These are phyloP conservation scores for Ascidia mentula DNA, from an alignment of 23 tunicate species.

Conservation along the genomic window DNA sequence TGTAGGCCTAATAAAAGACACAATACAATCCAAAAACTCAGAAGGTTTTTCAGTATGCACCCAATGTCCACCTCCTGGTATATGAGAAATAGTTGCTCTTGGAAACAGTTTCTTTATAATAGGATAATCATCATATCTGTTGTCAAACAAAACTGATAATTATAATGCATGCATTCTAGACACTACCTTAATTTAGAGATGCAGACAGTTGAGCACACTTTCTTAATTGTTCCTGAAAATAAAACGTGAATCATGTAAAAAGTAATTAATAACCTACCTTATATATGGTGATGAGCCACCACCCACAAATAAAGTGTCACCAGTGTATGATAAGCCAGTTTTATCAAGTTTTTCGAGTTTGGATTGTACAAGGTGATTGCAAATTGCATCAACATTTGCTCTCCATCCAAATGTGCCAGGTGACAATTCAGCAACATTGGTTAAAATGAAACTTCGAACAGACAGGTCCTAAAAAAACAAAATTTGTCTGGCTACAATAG, in stretches of 20 bases:
- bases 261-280: slow-evolving; percentile 12
- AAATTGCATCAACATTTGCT: slow-evolving; percentile 40
- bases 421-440: slow-evolving; percentile 25
- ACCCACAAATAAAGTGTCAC: slow-evolving; percentile 38
- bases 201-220: background rate
- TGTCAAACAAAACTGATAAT: background rate
- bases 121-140: slow-evolving; percentile 40
- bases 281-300: slow-evolving; percentile 47
- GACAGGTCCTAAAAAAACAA: slow-evolving; percentile 14
- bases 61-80: slow-evolving; percentile 88
- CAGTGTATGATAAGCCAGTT: slow-evolving; percentile 18
- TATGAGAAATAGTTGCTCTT: slow-evolving; percentile 31
- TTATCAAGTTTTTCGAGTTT: background rate
- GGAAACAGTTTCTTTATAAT: slow-evolving; percentile 58
- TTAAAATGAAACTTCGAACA: slow-evolving; percentile 41
- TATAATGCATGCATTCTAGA: background rate
- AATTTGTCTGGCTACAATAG: no score
- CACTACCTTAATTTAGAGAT: background rate
- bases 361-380: slow-evolving; percentile 18
- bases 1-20: slow-evolving; percentile 26
- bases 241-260: no score
- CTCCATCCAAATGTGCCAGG: slow-evolving; percentile 55
- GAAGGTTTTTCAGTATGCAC: slow-evolving; percentile 75
- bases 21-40: slow-evolving; percentile 41
- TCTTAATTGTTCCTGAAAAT: no score